Base-by-base conservation (phyloP, 2,888 invertebrate species). In the Cancer borealis region DNA sequence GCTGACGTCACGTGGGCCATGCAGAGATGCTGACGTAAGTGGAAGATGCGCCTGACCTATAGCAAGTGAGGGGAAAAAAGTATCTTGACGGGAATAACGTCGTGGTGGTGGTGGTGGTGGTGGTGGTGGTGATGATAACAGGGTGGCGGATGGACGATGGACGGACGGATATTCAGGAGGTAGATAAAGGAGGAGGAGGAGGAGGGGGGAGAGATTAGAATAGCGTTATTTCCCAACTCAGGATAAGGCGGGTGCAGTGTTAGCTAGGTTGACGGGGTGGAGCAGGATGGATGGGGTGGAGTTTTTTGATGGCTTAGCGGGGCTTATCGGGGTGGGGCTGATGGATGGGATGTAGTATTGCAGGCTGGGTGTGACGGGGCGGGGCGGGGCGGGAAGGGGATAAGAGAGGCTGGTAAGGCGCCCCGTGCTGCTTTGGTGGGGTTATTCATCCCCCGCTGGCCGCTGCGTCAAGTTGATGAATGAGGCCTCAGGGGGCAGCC, bases 401-500 rank as follows among this genome's bases (percentile, higher is more conserved):
- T 8, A 26, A 60, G 26, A 10, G 79, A 73, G 17, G 39, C 10
- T 45, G 26, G 79, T 4, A 92, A 49, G 47, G 92, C 49, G 47
- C 47, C 47, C 84, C 30, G 92, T 30, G 84, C 17, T 21, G 26
- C 39, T 14, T 66, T 46, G 66, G 8, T 46, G n/a, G 73, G n/a
- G 45, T 73, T 66, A 45, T 66, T 47, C 54, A 87, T 21, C 88
- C 54, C 54, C 26, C 60, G 30, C 26, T n/a, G 39, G 47, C 47
- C 39, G 54, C 60, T 39, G 49, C 88, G 66, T 92, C 88, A 92
- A 60, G 79, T 45, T 73, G 84, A 92, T 79, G 66, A 49, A 92
- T 79, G 87, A 49, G 87, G 88, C 39, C 30, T 54, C 87, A 92
- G 30, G 54, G 47, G 49, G 87, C 84, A 26, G 45, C n/a, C 88